phyloP scores from a whole-genome alignment of 2,797 vertebrate genomes.

The Gypaetus barbatus region DNA sequence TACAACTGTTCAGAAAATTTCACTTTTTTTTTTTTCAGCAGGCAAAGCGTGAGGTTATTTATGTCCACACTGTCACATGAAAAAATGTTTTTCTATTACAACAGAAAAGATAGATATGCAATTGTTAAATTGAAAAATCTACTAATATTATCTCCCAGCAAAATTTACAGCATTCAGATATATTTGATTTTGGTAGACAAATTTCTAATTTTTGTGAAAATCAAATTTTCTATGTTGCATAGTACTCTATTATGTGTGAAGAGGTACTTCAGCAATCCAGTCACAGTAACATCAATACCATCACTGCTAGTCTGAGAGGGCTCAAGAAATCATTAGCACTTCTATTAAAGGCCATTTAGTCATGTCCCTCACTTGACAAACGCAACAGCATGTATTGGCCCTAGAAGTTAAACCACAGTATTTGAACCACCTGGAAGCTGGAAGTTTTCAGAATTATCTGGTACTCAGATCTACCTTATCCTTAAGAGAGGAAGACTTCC shows the following conservation, averaged over 20 bases:
- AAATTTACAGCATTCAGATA: background rate
- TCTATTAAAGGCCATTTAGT: background rate
- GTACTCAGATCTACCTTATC: accelerated
- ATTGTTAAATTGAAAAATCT: background rate
- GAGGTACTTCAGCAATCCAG: background rate
- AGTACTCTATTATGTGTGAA: background rate
- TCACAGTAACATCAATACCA: background rate
- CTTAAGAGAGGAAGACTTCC: background rate
- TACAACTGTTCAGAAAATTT: background rate
- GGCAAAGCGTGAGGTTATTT: background rate
- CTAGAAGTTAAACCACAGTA: background rate
- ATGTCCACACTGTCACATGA: background rate
- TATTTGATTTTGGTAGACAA: background rate
- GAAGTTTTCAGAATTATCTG: background rate
- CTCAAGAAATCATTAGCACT: background rate
- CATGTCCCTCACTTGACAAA: background rate
- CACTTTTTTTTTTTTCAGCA: background rate
- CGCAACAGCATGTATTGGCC: background rate
- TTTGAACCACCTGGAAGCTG: background rate
- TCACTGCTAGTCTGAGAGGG: background rate
- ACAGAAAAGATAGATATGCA: background rate
- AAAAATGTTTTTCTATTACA: background rate
- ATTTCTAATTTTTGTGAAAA: background rate
- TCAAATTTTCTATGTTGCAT: background rate
- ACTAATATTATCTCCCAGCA: background rate